phyloP scores from a whole-genome alignment of 2,797 vertebrate species.

The Cyprinodon diabolis region DNA sequence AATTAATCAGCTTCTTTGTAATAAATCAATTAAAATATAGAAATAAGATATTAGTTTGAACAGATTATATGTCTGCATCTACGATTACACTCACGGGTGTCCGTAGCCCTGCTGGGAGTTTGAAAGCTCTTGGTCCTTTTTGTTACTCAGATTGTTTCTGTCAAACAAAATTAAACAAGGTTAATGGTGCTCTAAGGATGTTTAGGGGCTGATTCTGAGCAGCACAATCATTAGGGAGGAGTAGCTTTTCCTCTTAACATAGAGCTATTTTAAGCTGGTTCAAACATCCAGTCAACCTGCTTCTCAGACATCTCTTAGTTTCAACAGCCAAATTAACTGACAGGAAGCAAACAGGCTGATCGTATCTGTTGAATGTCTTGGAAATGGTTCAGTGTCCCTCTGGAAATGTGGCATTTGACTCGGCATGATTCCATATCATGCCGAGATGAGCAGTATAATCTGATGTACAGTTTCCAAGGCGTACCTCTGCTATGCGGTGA shows the following conservation, averaged over 20 bases:
- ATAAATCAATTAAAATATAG: background rate
- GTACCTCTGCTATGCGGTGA: background rate
- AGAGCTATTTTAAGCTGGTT: background rate
- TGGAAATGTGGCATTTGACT: background rate
- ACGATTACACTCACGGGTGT: background rate
- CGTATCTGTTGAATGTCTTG: conserved; percentile 9
- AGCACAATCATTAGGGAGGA: background rate
- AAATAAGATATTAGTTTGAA: background rate
- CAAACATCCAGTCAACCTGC: background rate
- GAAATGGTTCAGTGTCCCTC: conserved; percentile 4
- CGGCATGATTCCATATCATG: background rate
- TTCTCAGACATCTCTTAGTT: background rate
- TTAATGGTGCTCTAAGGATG: background rate
- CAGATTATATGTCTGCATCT: background rate
- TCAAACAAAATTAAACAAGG: background rate
- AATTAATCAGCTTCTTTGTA: background rate
- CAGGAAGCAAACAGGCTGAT: conserved; percentile 10
- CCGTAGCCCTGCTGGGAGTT: background rate
- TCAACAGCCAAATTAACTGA: background rate
- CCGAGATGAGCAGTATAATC: background rate
- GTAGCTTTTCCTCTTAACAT: background rate
- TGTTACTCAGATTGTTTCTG: background rate
- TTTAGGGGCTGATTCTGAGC: background rate
- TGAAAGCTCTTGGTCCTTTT: background rate
- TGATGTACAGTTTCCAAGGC: background rate